A percentile compares a stretch with the other conserved stretches of the same genome.
Conservation (phyloP, 2,797 vertebrate species). For the Knipowitschia caucasica region DNA sequence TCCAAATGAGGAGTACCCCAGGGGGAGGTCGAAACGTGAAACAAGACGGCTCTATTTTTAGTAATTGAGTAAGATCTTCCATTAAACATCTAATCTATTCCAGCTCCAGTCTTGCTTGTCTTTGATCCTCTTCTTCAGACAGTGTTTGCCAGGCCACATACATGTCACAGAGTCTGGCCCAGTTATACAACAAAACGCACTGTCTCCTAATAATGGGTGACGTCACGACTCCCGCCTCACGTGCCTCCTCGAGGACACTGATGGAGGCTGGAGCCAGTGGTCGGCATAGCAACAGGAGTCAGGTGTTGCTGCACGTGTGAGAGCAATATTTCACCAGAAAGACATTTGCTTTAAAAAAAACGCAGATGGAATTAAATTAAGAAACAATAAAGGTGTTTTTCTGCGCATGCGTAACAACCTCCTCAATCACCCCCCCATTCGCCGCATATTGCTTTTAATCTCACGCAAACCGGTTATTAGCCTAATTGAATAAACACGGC, state of each 20-base stretch:
- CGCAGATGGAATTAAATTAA: not conserved
- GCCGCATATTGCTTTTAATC: not conserved
- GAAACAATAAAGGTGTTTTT: not conserved
- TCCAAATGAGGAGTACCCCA: no score
- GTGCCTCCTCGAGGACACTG: slow-evolving; percentile 17
- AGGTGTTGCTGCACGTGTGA: slow-evolving; percentile 47
- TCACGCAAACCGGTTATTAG: not conserved
- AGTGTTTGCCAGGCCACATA: not conserved
- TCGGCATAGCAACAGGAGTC: slow-evolving; percentile 69
- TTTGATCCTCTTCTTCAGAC: not conserved
- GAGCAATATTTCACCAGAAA: slow-evolving; percentile 10
- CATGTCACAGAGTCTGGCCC: not conserved
- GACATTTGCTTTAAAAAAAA: no score
- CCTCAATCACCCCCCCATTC: no score
- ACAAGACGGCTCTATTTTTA: no score
- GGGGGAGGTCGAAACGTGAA: no score
- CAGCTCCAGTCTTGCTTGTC: no score
- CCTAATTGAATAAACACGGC: not conserved
- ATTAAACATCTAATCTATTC: no score
- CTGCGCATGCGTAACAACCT: slow-evolving; percentile 12
- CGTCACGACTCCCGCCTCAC: slow-evolving; percentile 22
- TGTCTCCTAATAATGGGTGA: not conserved
- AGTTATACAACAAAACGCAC: not conserved
- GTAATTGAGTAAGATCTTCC: no score
- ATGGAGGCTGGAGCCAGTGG: slow-evolving; percentile 34